phyloP scores from a whole-genome alignment of 2,113 vertebrate species.

The Lasiurus borealis region DNA sequence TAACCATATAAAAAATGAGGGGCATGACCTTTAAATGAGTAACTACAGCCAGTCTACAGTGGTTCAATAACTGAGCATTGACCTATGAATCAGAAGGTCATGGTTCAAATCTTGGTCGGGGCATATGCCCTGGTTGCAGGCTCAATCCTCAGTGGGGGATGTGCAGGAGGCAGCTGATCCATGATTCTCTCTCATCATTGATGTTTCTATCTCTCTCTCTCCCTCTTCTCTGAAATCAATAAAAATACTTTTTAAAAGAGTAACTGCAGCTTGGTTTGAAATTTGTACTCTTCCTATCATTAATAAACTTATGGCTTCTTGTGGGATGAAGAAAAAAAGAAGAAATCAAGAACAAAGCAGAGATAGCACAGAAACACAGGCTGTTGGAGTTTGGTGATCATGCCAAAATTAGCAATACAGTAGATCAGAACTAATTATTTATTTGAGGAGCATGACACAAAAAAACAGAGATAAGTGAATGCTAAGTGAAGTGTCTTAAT shows the following conservation, averaged over 20 bases:
- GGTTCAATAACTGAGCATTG: no score
- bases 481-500: not conserved
- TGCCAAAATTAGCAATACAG: not conserved
- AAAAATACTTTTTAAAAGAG: not conserved
- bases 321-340: not conserved
- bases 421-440: constrained; percentile 38
- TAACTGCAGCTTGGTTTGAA: not conserved
- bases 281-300: not conserved
- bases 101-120: no score
- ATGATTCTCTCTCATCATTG: no score
- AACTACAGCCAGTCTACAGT: not conserved
- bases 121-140: no score
- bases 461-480: not conserved
- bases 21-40: not conserved
- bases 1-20: not conserved
- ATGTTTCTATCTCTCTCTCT: no score
- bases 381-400: not conserved
- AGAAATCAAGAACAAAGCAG: not conserved
- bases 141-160: no score
- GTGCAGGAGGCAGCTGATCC: no score
- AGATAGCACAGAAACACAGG: not conserved
- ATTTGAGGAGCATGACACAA: not conserved
- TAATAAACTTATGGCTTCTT: not conserved
- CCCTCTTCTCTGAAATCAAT: no score
- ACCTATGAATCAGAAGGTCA: no score